Evolutionary conservation across 2,113 vertebrate species (phyloP).

Genomic region (Oreotrochilus melanogaster): DNA sequence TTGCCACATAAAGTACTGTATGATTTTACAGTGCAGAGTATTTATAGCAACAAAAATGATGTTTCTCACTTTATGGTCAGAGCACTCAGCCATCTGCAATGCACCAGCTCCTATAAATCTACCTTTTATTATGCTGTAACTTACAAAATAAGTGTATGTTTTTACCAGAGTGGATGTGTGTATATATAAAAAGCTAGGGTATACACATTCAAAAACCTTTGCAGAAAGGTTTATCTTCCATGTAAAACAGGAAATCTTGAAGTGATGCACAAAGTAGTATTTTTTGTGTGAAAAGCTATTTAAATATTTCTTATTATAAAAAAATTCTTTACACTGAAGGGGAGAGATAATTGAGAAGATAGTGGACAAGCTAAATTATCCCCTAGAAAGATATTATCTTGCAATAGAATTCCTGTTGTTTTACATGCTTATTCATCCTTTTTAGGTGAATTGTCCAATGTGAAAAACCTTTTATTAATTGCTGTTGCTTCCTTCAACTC

Average conservation of each 20-base stretch:
- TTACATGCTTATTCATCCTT: neutral
- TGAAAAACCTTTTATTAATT: neutral
- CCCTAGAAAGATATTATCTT: neutral
- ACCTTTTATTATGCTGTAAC: neutral
- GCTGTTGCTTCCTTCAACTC: neutral
- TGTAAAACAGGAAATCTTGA: neutral
- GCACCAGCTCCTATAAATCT: neutral
- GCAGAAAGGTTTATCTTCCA: neutral
- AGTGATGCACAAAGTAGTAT: neutral
- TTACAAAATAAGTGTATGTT: slow-evolving; percentile 7
- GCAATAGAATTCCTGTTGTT: neutral
- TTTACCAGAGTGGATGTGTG: neutral
- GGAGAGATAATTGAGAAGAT: neutral
- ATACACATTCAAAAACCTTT: neutral
- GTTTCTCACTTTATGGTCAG: neutral
- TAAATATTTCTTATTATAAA: neutral
- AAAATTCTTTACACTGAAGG: neutral
- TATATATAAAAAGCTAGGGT: neutral
- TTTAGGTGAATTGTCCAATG: neutral
- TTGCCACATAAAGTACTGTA: neutral
- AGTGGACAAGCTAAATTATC: neutral
- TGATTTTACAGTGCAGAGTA: slow-evolving; percentile 12
- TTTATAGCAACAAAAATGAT: neutral
- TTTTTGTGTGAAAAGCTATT: neutral
- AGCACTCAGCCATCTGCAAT: neutral